These are phyloP conservation scores for Heliangelus exortis DNA, from an alignment of 2,797 vertebrate genomes.

Conservation along the genomic window DNA sequence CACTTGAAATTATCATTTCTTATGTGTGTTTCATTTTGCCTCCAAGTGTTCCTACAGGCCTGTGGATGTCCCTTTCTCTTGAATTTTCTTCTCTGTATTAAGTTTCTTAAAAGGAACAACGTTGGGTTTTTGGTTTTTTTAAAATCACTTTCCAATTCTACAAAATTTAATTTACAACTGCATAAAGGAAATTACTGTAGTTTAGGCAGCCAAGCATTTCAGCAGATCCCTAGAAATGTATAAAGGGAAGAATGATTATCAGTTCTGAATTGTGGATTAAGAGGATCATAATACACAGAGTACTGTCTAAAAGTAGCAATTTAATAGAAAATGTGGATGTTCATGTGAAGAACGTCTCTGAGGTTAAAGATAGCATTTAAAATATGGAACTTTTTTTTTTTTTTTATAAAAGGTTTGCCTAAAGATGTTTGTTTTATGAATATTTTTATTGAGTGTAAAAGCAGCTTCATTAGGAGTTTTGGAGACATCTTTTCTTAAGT, in stretches of 20 bases:
- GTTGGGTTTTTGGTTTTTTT: background rate
- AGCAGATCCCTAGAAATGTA: conserved; percentile 39
- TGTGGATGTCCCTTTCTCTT: background rate
- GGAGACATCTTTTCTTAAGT: background rate
- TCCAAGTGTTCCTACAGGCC: background rate
- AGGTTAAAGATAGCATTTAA: conserved; percentile 30
- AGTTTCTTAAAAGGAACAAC: conserved; percentile 17
- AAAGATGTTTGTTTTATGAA: background rate
- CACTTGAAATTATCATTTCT: conserved; percentile 18
- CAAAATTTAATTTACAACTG: conserved; percentile 55
- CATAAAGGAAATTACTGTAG: conserved; percentile 55
- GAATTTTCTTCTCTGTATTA: conserved; percentile 33
- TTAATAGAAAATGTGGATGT: conserved; percentile 39
- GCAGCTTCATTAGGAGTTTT: background rate
- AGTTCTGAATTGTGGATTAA: conserved; percentile 58
- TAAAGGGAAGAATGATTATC: conserved; percentile 51
- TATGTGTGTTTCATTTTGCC: background rate
- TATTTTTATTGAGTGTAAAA: conserved; percentile 13
- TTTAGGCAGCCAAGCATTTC: conserved; percentile 66
- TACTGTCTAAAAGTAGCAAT: conserved; percentile 50
- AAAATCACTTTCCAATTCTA: background rate
- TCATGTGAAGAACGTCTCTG: conserved; percentile 20
- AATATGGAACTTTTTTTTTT: background rate
- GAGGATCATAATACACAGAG: conserved; percentile 28
- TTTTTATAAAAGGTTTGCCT: conserved; percentile 7